Evolutionary conservation across 1,140 invertebrate species (phyloP), one percentile per base, ranked within the genome.

Genomic region (Zaprionus vittiger): DNA sequence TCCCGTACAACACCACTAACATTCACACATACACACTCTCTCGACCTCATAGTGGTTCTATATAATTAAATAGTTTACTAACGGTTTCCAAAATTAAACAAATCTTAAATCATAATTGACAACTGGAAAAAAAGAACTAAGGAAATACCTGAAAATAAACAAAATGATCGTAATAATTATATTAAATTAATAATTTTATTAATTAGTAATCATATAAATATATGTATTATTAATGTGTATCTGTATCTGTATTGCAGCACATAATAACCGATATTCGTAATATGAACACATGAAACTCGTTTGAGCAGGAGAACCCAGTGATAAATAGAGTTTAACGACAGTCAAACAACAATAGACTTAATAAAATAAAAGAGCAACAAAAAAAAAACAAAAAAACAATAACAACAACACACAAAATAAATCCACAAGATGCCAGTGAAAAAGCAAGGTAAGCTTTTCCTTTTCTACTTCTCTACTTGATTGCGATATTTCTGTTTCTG

Each of bases 361-460:
- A 49, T 24, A 37, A 60, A 15, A 38, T 26, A n/a, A 56, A 75
- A 68, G 56, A 68, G 54, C 59, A 79, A 70, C 31, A 74, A 64
- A 69, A 28, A 52, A 81, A 83, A 81, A 83, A 77, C 1, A 70
- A 70, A 57, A 52, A 49, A 49, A 34, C n/a, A 69, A 63, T 54
- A 74, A 70, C 26, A 74, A 26, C 60, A 79, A 75, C 38, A 70
- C 41, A 64, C 47, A 67, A 69, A 49, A 52, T 41, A 70, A 57
- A 81, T 65, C 81, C 63, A 83, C 84, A 87, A 77, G 79, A 87
- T 87, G 84, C 84, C 84, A 84, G 84, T 87, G 63, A 87, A 87
- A 79, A 87, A 87, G 81, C 84, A 87, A 89, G 84, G 84, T 87
- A 79, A 84, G 77, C 68, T 28, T 34, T 73, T 31, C 57, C 54